Evolutionary conservation across 2,797 vertebrate species (phyloP).

Genomic region (Enteromius treurensis): DNA sequence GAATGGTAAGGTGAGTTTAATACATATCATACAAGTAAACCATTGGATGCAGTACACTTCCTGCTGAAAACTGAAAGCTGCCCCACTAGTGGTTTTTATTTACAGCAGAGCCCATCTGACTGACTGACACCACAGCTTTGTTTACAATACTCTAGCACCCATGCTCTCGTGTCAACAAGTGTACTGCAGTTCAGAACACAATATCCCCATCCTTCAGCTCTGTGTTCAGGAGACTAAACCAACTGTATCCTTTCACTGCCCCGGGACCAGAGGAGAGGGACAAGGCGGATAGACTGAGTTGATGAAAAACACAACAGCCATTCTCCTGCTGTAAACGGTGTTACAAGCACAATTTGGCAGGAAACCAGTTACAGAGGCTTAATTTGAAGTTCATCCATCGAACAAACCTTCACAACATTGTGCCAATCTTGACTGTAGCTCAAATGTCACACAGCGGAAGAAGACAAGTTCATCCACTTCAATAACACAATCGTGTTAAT

Average conservation of each 20-base stretch:
- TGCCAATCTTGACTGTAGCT: slow-evolving; percentile 6
- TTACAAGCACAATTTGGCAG: slow-evolving; percentile 10
- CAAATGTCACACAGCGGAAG: neutral
- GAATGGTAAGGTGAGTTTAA: too few species aligned
- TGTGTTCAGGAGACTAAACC: slow-evolving; percentile 26
- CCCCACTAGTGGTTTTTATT: neutral
- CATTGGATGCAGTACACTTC: neutral
- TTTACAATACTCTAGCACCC: slow-evolving; percentile 28
- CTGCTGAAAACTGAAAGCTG: neutral
- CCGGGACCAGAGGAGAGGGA: slow-evolving; percentile 4
- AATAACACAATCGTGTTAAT: neutral
- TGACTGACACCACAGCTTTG: slow-evolving; percentile 17
- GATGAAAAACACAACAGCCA: neutral
- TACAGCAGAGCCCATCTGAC: slow-evolving; percentile 8
- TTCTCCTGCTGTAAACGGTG: slow-evolving; percentile 9
- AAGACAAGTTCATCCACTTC: neutral
- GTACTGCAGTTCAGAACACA: slow-evolving; percentile 15
- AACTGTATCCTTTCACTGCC: slow-evolving; percentile 23
- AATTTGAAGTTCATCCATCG: slow-evolving; percentile 13
- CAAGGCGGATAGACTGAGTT: neutral
- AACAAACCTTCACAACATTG: neutral
- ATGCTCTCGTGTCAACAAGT: slow-evolving; percentile 11
- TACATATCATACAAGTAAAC: neutral
- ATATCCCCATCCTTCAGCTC: slow-evolving; percentile 20
- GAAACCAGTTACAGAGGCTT: slow-evolving; percentile 17